Percentiles rank a stretch among this genome's conserved stretches.
Evolutionary conservation across 2,797 vertebrate species (phyloP).

Genomic region (Cichlasoma orientale): DNA sequence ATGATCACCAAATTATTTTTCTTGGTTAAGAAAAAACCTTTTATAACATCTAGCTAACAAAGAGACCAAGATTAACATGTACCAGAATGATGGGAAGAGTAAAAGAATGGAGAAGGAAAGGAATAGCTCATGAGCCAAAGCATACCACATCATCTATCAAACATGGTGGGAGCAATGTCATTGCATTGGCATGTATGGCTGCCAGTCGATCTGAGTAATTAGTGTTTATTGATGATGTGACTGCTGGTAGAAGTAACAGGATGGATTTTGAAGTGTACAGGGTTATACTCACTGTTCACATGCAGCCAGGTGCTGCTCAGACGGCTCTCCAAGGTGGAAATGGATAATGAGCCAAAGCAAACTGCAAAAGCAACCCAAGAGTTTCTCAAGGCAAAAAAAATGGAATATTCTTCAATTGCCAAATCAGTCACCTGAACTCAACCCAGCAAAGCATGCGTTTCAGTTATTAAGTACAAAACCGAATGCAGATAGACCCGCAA

Average conservation of each 20-base stretch:
- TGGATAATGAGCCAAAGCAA: no score
- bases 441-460: no score
- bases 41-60: background rate
- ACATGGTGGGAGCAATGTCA: background rate
- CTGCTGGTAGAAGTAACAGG: background rate
- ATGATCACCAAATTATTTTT: background rate
- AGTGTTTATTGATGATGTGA: background rate
- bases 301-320: no score
- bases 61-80: background rate
- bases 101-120: background rate
- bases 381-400: no score
- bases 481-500: no score
- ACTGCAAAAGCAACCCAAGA: no score
- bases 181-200: background rate
- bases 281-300: no score
- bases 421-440: no score
- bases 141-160: background rate
- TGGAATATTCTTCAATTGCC: no score
- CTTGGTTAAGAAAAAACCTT: background rate
- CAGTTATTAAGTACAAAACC: no score
- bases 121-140: background rate
- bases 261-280: no score
- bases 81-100: background rate
- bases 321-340: background rate
- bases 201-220: background rate